Conservation (phyloP, 2,888 invertebrate genomes). For the Odontocerum albicorne region DNA sequence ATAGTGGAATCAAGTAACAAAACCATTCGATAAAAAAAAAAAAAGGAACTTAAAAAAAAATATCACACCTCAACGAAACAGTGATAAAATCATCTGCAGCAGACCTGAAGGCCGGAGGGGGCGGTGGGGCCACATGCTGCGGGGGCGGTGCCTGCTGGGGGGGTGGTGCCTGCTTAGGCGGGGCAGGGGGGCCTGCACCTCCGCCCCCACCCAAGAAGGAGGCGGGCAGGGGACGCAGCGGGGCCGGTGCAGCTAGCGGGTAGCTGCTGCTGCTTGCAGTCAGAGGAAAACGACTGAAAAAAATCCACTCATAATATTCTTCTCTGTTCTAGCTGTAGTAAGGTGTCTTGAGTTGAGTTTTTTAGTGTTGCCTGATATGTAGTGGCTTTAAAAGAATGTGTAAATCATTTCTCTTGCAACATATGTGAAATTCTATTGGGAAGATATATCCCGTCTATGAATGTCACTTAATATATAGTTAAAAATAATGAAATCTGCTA, state of each 20-base stretch:
- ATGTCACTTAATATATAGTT: too few species aligned
- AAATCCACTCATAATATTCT: too few species aligned
- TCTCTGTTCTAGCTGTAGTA: too few species aligned
- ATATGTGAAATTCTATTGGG: too few species aligned
- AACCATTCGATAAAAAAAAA: constrained; percentile 43
- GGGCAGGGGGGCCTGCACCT: constrained; percentile 55
- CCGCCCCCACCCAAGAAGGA: constrained; percentile 53
- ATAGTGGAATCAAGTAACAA: constrained; percentile 15
- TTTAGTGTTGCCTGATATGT: too few species aligned
- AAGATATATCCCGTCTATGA: too few species aligned
- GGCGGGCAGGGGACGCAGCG: constrained; percentile 46
- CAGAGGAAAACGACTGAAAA: constrained; percentile 43
- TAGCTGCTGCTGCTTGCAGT: constrained; percentile 35
- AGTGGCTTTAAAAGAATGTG: too few species aligned
- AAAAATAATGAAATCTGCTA: too few species aligned
- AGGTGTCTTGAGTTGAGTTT: too few species aligned
- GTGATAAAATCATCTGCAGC: constrained; percentile 67
- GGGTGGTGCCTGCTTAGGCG: constrained; percentile 52
- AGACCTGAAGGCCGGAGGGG: constrained; percentile 68
- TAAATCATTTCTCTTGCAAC: too few species aligned
- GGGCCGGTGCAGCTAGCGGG: constrained; percentile 46
- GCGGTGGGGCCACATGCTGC: constrained; percentile 55
- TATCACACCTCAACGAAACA: constrained; percentile 69
- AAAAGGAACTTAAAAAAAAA: constrained; percentile 39
- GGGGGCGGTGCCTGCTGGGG: constrained; percentile 42